These are phyloP conservation scores for Ageneiosus marmoratus DNA, from an alignment of 2,113 vertebrate species.

Conservation along the genomic window DNA sequence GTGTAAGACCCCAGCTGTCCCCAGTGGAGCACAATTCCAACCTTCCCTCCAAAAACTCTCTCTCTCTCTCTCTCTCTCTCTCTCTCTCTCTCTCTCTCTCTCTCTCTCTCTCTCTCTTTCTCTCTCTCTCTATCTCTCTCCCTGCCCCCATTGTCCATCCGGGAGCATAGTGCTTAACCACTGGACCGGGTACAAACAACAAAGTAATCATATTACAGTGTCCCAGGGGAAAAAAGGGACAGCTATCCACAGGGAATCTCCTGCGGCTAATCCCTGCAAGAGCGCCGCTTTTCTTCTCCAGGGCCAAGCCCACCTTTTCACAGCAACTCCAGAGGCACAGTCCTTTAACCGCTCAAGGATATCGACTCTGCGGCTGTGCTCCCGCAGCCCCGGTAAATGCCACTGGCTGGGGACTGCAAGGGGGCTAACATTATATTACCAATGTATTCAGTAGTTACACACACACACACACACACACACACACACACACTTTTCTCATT, in stretches of 20 bases:
- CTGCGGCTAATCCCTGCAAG: conserved; percentile 69
- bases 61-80: conserved; percentile 16
- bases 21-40: conserved; percentile 58
- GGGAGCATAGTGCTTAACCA: conserved; percentile 73
- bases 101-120: conserved; percentile 3
- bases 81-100: conserved; percentile 2
- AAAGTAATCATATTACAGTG: conserved; percentile 81
- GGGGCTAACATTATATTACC: conserved; percentile 28
- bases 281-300: conserved; percentile 42
- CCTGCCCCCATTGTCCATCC: conserved; percentile 61
- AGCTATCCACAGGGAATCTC: conserved; percentile 67
- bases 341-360: conserved; percentile 54
- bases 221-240: conserved; percentile 67
- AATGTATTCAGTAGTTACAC: conserved; percentile 1
- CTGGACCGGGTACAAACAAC: conserved; percentile 74
- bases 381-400: conserved; percentile 31
- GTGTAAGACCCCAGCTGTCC: conserved; percentile 61
- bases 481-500: conserved; percentile 34
- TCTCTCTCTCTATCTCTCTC: conserved; percentile 2
- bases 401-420: conserved; percentile 14
- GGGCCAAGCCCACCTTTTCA: conserved; percentile 48
- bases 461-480: conserved; percentile 22
- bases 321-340: conserved; percentile 43
- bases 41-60: conserved; percentile 51
- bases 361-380: conserved; percentile 36